These are phyloP conservation scores for Acanthisitta chloris DNA, from an alignment of 2,113 vertebrate genomes.

Conservation along the genomic window DNA sequence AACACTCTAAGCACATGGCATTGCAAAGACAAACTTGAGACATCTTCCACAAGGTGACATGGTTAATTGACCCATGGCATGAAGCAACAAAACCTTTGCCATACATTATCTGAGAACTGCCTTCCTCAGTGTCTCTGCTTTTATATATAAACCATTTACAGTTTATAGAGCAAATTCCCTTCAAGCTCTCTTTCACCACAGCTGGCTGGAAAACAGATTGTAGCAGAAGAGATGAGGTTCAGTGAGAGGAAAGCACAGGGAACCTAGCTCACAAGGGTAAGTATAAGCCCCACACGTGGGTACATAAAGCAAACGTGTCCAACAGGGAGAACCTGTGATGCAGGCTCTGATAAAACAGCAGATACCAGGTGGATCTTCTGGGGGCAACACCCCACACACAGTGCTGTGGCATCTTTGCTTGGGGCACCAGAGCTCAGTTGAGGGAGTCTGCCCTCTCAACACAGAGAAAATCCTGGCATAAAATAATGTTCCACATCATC, in stretches of 20 bases:
- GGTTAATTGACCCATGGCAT: background rate
- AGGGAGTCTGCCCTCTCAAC: background rate
- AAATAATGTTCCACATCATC: rapidly evolving
- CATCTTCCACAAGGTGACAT: background rate
- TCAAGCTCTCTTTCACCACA: background rate
- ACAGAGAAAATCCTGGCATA: background rate
- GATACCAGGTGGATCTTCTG: background rate
- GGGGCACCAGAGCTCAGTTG: background rate
- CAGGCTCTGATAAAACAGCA: background rate
- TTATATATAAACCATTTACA: background rate
- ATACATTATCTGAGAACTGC: background rate
- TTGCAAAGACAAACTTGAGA: background rate
- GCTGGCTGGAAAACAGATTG: background rate
- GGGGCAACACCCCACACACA: background rate
- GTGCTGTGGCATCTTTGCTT: background rate
- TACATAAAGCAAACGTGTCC: background rate
- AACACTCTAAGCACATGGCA: background rate
- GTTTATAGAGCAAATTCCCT: background rate
- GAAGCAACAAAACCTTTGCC: background rate
- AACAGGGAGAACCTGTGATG: background rate
- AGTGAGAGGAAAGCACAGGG: background rate
- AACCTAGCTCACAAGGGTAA: background rate
- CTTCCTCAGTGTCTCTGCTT: background rate
- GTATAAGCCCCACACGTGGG: rapidly evolving
- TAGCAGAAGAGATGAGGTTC: background rate